Evolutionary conservation across 2,113 vertebrate genomes (phyloP).

Genomic region (Petromus typicus): DNA sequence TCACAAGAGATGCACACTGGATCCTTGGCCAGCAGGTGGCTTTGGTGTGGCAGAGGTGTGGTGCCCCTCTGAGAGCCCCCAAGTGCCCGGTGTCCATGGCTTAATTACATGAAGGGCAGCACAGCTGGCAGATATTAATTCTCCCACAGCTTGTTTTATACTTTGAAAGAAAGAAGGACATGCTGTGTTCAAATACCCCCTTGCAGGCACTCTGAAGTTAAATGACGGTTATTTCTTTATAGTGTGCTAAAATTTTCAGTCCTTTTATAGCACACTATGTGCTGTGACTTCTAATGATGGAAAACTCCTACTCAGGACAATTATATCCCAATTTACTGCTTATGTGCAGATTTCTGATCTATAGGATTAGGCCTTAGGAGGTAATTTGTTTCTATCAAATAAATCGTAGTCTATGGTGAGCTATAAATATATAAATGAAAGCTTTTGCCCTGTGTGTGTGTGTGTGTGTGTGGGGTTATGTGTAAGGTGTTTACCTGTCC

Average conservation of each 20-base stretch:
- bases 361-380: slow-evolving; percentile 61
- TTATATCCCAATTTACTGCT: slow-evolving; percentile 72
- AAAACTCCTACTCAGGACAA: slow-evolving; percentile 65
- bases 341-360: slow-evolving; percentile 66
- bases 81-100: background rate
- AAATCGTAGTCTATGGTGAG: slow-evolving; percentile 21
- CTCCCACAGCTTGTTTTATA: background rate
- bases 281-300: slow-evolving; percentile 49
- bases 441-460: background rate
- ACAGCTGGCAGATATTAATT: background rate
- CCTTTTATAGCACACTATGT: slow-evolving; percentile 56
- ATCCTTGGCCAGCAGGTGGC: background rate
- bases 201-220: background rate
- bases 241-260: background rate
- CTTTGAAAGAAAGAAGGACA: background rate
- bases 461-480: background rate
- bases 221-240: slow-evolving; percentile 71
- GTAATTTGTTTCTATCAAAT: slow-evolving; percentile 77
- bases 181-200: background rate
- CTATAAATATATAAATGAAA: background rate
- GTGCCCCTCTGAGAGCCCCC: background rate
- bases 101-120: background rate
- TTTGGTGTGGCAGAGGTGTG: rapidly evolving
- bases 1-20: background rate
- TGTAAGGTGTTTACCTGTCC: too few relatives aligned